Evolutionary conservation across 2,797 vertebrate genomes (phyloP).

Genomic region (Scolopax bukidnonensis): DNA sequence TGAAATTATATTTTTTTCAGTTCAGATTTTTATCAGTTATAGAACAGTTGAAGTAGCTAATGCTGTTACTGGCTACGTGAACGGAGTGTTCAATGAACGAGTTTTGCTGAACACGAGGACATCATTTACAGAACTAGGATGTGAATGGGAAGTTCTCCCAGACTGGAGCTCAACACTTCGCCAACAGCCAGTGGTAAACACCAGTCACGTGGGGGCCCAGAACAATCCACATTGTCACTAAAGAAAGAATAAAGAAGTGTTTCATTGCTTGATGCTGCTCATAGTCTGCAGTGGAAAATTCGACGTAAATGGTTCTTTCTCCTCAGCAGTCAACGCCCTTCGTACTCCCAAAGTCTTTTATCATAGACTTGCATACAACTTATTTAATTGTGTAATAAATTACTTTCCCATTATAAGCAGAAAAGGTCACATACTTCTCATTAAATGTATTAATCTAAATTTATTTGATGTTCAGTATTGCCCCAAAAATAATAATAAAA

Average conservation of each 20-base stretch:
- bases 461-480: not conserved
- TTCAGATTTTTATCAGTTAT: not conserved
- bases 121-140: not conserved
- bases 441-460: conserved; percentile 12
- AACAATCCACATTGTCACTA: not conserved
- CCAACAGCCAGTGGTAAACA: not conserved
- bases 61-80: not conserved
- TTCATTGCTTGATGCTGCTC: not conserved
- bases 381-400: conserved; percentile 3
- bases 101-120: not conserved
- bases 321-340: not conserved
- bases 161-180: not conserved
- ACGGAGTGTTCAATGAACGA: fast-evolving
- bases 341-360: not conserved
- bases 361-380: not conserved
- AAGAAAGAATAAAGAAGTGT: not conserved
- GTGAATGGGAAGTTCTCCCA: not conserved
- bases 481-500: not conserved
- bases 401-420: conserved; percentile 18
- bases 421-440: conserved; percentile 26
- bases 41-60: not conserved
- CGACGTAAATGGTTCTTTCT: not conserved
- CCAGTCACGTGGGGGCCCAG: not conserved
- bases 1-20: not conserved
- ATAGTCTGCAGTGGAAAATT: not conserved